phyloP scores from a whole-genome alignment of 2,888 invertebrate genomes.

The Tinea trinotella region DNA sequence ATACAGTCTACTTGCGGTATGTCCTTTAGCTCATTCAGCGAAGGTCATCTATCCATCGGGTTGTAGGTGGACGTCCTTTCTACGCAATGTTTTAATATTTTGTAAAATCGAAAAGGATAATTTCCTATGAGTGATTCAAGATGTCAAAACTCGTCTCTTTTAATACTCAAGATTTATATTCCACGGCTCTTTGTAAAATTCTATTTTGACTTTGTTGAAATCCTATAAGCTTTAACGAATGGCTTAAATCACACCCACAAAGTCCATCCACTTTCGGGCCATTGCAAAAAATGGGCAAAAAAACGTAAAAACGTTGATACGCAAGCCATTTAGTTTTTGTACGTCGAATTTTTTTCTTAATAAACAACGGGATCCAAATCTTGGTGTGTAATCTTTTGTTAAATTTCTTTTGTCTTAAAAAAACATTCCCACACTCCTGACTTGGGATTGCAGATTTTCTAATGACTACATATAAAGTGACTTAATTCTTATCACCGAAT shows the following conservation, averaged over 20 bases:
- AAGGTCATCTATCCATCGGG: too few relatives aligned
- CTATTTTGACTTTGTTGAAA: neutral
- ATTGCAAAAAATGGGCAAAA: conserved; percentile 38
- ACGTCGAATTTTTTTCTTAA: conserved; percentile 35
- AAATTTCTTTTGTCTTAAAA: conserved; percentile 42
- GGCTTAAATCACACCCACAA: conserved; percentile 42
- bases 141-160: too few relatives aligned
- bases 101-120: too few relatives aligned
- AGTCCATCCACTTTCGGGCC: conserved; percentile 44
- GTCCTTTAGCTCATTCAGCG: too few relatives aligned
- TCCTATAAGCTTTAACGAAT: neutral
- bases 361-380: conserved; percentile 60
- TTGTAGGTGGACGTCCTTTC: too few relatives aligned
- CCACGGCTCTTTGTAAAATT: too few relatives aligned
- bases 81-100: too few relatives aligned
- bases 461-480: too few relatives aligned
- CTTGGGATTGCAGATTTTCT: neutral
- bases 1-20: too few relatives aligned
- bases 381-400: conserved; percentile 64
- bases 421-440: conserved; percentile 24
- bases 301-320: conserved; percentile 52
- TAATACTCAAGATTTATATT: too few relatives aligned
- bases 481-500: too few relatives aligned
- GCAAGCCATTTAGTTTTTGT: conserved; percentile 57
- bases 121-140: too few relatives aligned